Percentiles rank a stretch among this genome's conserved stretches.
phyloP scores from a whole-genome alignment of 1,140 invertebrate species.

The Drosophila nigrodunni region DNA sequence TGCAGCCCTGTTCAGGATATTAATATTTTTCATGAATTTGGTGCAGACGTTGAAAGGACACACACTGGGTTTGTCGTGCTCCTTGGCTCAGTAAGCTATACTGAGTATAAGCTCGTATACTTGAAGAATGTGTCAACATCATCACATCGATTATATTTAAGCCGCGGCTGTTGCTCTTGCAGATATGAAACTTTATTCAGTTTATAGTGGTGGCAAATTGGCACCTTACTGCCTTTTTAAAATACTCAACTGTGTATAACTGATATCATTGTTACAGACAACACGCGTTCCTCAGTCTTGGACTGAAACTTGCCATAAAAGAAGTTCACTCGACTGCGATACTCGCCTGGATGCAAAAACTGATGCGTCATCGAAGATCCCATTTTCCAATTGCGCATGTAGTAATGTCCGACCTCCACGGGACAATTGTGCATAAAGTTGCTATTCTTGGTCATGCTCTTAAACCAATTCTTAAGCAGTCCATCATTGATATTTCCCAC shows the following conservation, averaged over 20 bases:
- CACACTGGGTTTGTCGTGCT: not conserved
- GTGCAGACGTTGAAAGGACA: constrained; percentile 22
- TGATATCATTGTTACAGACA: constrained; percentile 12
- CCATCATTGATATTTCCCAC: constrained; percentile 55
- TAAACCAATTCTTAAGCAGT: constrained; percentile 68
- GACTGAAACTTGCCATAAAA: constrained; percentile 65
- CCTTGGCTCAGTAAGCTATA: not conserved
- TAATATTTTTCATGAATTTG: constrained; percentile 61
- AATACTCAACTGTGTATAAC: constrained; percentile 7
- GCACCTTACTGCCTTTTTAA: not conserved
- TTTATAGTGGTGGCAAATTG: not conserved
- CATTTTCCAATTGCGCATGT: constrained; percentile 61
- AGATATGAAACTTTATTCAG: constrained; percentile 29
- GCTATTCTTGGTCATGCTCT: constrained; percentile 53
- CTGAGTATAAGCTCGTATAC: constrained; percentile 38
- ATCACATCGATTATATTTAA: constrained; percentile 50
- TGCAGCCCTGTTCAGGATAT: constrained; percentile 72
- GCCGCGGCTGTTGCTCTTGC: constrained; percentile 1
- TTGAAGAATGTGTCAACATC: constrained; percentile 55
- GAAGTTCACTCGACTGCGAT: constrained; percentile 41
- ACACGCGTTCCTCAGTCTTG: constrained; percentile 35
- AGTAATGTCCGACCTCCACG: constrained; percentile 58
- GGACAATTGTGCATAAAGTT: constrained; percentile 71
- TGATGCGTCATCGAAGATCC: constrained; percentile 54
- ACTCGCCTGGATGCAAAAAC: constrained; percentile 68